These are phyloP conservation scores for Anagyrus pseudococci DNA, from an alignment of 2,888 invertebrate genomes.

Conservation along the genomic window DNA sequence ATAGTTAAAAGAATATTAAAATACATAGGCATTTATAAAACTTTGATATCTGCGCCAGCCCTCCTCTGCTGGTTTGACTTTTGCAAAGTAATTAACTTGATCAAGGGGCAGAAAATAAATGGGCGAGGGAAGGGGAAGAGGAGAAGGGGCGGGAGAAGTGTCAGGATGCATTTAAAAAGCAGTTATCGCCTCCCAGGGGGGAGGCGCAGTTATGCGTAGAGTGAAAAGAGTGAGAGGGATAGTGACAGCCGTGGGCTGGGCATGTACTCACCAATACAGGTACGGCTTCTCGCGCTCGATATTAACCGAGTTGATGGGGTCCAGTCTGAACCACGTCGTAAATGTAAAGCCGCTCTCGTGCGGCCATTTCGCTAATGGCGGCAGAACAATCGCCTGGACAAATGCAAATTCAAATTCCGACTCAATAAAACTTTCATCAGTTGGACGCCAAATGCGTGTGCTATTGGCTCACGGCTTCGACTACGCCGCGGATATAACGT, in stretches of 20 bases:
- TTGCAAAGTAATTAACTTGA: conserved; percentile 17
- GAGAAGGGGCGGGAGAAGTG: background rate
- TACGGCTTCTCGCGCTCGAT: conserved; percentile 99
- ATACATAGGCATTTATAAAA: background rate
- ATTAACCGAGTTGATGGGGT: conserved; percentile 97
- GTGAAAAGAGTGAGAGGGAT: background rate
- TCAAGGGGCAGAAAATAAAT: too few relatives aligned
- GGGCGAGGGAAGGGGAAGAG: background rate
- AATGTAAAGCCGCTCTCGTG: conserved; percentile 99
- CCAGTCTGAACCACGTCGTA: conserved; percentile 98
- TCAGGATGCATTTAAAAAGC: conserved; percentile 19
- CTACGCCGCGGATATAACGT: too few relatives aligned
- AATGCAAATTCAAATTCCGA: conserved; percentile 19
- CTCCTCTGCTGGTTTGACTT: conserved; percentile 1
- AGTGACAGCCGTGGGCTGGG: background rate
- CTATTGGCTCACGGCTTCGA: too few relatives aligned
- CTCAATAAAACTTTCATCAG: conserved; percentile 4
- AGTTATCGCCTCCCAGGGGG: conserved; percentile 7
- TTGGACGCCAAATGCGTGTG: background rate
- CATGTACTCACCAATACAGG: conserved; percentile 85
- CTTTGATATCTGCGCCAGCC: conserved; percentile 1
- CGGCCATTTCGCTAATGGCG: conserved; percentile 98
- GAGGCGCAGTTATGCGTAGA: background rate
- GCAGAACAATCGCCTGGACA: conserved; percentile 91
- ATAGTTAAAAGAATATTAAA: background rate